Conservation (phyloP, 2,797 vertebrate species). For the Lutjanus campechanus region DNA sequence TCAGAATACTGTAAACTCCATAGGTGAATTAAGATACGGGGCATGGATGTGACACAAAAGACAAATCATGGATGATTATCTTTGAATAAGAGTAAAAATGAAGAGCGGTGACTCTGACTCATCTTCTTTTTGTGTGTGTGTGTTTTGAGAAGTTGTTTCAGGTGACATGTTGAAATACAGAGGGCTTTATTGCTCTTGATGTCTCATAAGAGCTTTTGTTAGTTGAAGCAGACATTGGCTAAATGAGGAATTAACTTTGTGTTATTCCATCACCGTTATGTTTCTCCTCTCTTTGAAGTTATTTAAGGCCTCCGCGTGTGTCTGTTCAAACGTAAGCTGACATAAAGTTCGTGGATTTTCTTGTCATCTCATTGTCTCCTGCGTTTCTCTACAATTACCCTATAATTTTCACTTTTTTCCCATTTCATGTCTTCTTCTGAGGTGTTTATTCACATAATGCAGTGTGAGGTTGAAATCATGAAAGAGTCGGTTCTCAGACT, state of each 20-base stretch:
- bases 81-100: neutral
- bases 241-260: conserved; percentile 35
- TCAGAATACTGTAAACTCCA: neutral
- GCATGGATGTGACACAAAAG: neutral
- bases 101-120: neutral
- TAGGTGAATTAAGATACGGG: neutral
- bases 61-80: neutral
- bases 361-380: neutral
- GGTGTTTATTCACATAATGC: neutral
- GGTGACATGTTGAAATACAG: neutral
- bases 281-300: conserved; percentile 38
- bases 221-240: conserved; percentile 26
- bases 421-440: neutral
- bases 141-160: conserved; percentile 6
- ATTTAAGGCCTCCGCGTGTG: conserved; percentile 15
- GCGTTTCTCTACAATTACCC: conserved; percentile 2
- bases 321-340: conserved; percentile 26
- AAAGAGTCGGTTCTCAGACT: neutral
- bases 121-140: neutral
- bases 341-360: conserved; percentile 17
- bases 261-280: conserved; percentile 11
- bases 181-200: conserved; percentile 9
- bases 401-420: neutral
- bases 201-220: conserved; percentile 26
- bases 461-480: neutral